Percentiles rank a stretch among this genome's conserved stretches.
Evolutionary conservation across 92 coral and sea anemone species (phyloP).

Genomic region (Bergia puertoricense): DNA sequence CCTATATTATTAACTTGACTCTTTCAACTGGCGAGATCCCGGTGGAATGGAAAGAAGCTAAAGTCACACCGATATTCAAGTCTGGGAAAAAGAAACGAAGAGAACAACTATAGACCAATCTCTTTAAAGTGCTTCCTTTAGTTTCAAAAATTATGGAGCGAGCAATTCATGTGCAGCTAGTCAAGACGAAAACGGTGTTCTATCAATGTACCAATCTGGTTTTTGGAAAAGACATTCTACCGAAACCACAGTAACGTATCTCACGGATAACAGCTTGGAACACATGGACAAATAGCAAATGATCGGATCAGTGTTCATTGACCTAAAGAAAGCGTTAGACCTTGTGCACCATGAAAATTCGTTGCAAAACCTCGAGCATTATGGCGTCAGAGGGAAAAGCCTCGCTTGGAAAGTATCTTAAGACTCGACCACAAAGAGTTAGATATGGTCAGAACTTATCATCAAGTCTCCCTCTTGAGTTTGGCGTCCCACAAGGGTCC

Average conservation of each 20-base stretch:
- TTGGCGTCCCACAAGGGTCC: conserved; percentile 48
- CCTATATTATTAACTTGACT: conserved; percentile 23
- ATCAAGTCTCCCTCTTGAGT: conserved; percentile 15
- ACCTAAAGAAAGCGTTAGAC: conserved; percentile 55
- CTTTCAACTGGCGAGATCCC: conserved; percentile 37
- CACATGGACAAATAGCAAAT: conserved; percentile 51
- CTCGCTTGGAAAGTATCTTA: conserved; percentile 45
- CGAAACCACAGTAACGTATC: conserved; percentile 13
- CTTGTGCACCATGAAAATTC: conserved; percentile 48
- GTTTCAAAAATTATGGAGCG: conserved; percentile 54
- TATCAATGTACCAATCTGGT: conserved; percentile 52
- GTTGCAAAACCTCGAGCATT: conserved; percentile 52
- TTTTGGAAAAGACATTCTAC: conserved; percentile 65
- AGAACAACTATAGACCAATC: conserved; percentile 27
- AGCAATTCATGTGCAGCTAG: conserved; percentile 49
- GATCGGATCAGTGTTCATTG: conserved; percentile 54
- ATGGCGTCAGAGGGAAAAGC: conserved; percentile 50
- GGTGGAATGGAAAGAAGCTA: conserved; percentile 30
- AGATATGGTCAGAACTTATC: conserved; percentile 37
- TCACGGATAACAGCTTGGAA: conserved; percentile 49
- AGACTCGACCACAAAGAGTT: conserved; percentile 49
- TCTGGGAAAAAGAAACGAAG: conserved; percentile 17
- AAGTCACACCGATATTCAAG: conserved; percentile 21
- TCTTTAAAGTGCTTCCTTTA: conserved; percentile 25
- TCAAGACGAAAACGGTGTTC: conserved; percentile 36